Percentiles rank a stretch among this genome's conserved stretches.
phyloP scores from a whole-genome alignment of 1,140 invertebrate species.

The Leptopilina clavipes region DNA sequence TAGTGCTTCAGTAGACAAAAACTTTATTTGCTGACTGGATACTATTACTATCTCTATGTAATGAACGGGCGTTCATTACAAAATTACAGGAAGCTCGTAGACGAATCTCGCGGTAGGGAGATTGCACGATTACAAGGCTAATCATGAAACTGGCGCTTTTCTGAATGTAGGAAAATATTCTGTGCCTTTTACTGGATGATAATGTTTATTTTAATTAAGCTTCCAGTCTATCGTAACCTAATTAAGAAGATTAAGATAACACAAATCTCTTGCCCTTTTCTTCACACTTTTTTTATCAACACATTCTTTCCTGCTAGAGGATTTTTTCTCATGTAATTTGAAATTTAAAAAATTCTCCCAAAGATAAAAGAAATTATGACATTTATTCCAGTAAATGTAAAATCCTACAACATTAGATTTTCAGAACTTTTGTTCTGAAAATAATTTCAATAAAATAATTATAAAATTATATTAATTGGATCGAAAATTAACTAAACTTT shows the following conservation, averaged over 20 bases:
- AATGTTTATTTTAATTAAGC: conserved; percentile 30
- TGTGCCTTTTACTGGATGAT: neutral
- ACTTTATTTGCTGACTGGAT: neutral
- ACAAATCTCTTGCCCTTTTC: neutral
- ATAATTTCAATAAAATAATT: neutral
- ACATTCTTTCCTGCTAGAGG: neutral
- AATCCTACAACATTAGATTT: no score
- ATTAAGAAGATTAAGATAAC: conserved; percentile 10
- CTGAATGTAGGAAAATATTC: conserved; percentile 4
- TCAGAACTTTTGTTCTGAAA: no score
- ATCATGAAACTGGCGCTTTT: conserved; percentile 6
- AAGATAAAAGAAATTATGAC: neutral
- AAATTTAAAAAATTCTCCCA: neutral
- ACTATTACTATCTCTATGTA: neutral
- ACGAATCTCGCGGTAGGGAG: neutral
- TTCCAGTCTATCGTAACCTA: neutral
- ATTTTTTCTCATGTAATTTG: neutral
- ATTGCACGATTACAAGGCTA: neutral
- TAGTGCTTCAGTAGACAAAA: neutral
- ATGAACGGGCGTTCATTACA: conserved; percentile 22
- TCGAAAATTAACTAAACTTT: neutral
- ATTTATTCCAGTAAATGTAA: neutral
- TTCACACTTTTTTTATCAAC: neutral
- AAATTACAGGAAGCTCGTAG: conserved; percentile 14
- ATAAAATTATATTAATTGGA: neutral